phyloP scores from a whole-genome alignment of 2,113 vertebrate species.

The Ammodytes marinus region DNA sequence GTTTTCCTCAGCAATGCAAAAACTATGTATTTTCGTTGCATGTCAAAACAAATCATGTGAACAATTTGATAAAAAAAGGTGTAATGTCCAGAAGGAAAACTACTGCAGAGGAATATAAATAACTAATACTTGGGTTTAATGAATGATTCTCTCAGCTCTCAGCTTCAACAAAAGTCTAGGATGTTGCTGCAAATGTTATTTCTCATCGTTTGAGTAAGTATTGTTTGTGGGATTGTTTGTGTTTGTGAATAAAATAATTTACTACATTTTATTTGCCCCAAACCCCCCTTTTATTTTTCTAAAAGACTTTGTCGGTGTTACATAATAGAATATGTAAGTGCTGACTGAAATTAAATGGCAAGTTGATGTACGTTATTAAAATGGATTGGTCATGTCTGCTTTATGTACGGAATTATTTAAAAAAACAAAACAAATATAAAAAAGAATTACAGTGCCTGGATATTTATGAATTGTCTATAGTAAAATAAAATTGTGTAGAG shows the following conservation, averaged over 20 bases:
- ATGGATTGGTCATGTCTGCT: slow-evolving; percentile 92
- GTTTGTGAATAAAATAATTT: slow-evolving; percentile 82
- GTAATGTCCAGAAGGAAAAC: slow-evolving; percentile 76
- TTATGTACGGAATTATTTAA: slow-evolving; percentile 91
- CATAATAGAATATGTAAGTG: slow-evolving; percentile 92
- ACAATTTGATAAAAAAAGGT: slow-evolving; percentile 54
- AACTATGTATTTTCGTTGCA: slow-evolving; percentile 76
- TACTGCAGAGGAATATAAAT: slow-evolving; percentile 63
- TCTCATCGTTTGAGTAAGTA: slow-evolving; percentile 79
- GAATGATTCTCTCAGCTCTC: slow-evolving; percentile 66
- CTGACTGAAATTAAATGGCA: slow-evolving; percentile 92
- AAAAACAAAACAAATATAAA: slow-evolving; percentile 75
- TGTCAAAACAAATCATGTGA: slow-evolving; percentile 72
- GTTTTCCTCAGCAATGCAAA: slow-evolving; percentile 76
- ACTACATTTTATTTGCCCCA: slow-evolving; percentile 47
- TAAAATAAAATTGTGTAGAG: slow-evolving; percentile 89
- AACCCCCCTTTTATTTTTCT: slow-evolving; percentile 57
- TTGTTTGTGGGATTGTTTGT: slow-evolving; percentile 88
- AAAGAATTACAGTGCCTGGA: slow-evolving; percentile 95
- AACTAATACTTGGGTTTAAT: slow-evolving; percentile 60
- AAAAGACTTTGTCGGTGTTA: slow-evolving; percentile 80
- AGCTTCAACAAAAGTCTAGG: slow-evolving; percentile 64
- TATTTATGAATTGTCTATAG: slow-evolving; percentile 92
- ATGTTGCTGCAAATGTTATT: slow-evolving; percentile 74
- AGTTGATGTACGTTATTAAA: slow-evolving; percentile 92